phyloP scores from a whole-genome alignment of 2,113 vertebrate genomes.

The Ceyx melanurus region DNA sequence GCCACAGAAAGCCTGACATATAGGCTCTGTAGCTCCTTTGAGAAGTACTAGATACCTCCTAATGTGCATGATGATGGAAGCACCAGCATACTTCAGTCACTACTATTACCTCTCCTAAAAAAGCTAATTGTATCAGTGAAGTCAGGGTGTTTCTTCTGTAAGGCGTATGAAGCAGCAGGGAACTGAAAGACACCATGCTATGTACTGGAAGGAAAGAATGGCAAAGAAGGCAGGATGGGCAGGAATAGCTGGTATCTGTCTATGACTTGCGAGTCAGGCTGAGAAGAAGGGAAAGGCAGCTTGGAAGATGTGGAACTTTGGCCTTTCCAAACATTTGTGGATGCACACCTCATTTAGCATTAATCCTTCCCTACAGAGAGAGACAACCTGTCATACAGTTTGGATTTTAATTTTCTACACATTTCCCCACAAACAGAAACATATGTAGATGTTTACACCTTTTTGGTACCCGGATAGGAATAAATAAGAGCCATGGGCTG shows the following conservation, averaged over 20 bases:
- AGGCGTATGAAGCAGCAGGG: not conserved
- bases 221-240: not conserved
- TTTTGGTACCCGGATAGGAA: constrained; percentile 35
- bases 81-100: not conserved
- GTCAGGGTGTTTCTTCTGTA: not conserved
- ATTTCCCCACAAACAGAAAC: not conserved
- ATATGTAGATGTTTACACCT: not conserved
- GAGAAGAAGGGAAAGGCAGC: not conserved
- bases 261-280: not conserved
- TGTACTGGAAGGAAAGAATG: not conserved
- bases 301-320: constrained; percentile 11
- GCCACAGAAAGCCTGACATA: not conserved
- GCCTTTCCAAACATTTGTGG: constrained; percentile 10
- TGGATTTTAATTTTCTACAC: constrained; percentile 20
- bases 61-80: not conserved
- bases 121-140: not conserved
- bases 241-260: not conserved
- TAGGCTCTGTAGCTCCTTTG: not conserved
- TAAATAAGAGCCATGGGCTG: constrained; percentile 6
- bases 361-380: constrained; percentile 26
- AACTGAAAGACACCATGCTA: not conserved
- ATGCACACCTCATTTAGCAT: constrained; percentile 43
- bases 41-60: not conserved
- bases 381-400: constrained; percentile 12
- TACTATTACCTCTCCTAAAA: not conserved